Evolutionary conservation across 1,140 invertebrate species (phyloP).

Genomic region (Parasteatoda tepidariorum): DNA sequence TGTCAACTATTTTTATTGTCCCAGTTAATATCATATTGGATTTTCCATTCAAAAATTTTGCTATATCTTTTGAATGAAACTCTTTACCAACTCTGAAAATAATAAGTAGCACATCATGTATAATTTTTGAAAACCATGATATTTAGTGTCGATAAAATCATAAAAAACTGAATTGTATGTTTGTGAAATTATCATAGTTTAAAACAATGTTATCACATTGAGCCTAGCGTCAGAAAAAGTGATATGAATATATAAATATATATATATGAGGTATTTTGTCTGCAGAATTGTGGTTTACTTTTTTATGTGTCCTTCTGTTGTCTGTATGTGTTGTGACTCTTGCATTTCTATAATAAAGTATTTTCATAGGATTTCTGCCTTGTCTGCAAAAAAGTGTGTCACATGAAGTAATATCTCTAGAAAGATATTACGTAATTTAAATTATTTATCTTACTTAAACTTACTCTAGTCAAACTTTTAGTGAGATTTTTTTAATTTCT

Average conservation of each 20-base stretch:
- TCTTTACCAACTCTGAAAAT: neutral
- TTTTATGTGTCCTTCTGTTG: slow-evolving; percentile 39
- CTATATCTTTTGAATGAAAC: too few relatives aligned
- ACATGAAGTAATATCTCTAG: slow-evolving; percentile 2
- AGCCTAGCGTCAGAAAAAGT: slow-evolving; percentile 20
- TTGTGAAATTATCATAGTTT: slow-evolving; percentile 33
- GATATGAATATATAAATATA: slow-evolving; percentile 46
- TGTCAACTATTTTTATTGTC: too few relatives aligned
- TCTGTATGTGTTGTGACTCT: slow-evolving; percentile 34
- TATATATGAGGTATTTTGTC: slow-evolving; percentile 52
- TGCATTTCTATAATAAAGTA: slow-evolving; percentile 56
- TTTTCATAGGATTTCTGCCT: slow-evolving; percentile 57
- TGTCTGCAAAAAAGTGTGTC: slow-evolving; percentile 29
- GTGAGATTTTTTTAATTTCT: neutral
- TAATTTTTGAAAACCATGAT: slow-evolving; percentile 1
- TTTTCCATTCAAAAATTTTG: too few relatives aligned
- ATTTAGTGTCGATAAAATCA: neutral
- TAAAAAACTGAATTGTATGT: slow-evolving; percentile 10
- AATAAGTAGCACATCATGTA: slow-evolving; percentile 16
- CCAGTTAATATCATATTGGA: too few relatives aligned
- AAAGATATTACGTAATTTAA: slow-evolving; percentile 36
- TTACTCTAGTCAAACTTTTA: slow-evolving; percentile 23
- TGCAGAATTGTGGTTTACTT: slow-evolving; percentile 53
- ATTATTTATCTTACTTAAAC: slow-evolving; percentile 1
- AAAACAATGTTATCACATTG: slow-evolving; percentile 25